Evolutionary conservation across 2,113 vertebrate species (phyloP), one percentile per base, ranked within the genome.

Genomic region (Corythornis vintsioides): DNA sequence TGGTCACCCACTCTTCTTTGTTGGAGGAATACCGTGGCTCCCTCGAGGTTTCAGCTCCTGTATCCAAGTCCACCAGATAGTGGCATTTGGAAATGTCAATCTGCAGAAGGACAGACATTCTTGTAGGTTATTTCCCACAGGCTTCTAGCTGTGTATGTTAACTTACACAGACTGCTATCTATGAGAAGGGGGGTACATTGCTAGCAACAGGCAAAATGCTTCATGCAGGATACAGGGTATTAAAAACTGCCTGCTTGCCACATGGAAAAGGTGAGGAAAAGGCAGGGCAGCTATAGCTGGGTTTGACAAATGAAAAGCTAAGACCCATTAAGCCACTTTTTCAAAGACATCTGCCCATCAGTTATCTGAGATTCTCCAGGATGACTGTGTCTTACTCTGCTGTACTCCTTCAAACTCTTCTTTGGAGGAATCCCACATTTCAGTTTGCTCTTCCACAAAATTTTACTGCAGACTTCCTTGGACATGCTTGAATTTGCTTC

Each of bases 51-150:
- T 99, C 98, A 9, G 86, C 75, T 6, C 97, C 96, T 5, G 96
- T 97, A 81, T 99, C 99, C 85, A 99, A 91, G 94, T 99, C 99
- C 89, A 99, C 99, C 92, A 99, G 96, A 95, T 99, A 99, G 95
- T 99, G 99, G 93, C 99, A 99, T 47, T 98, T 99, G 69, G 97
- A 98, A 94, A 99, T 89, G 82, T 99, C 99, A 56, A 99, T 88
- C 99, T 99, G 97, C 59, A 96, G 63, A 21, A 53, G 50, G 13
- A 95, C 1, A 95, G 24, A 80, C 43, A 57, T n/a, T 3, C 10
- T 38, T 45, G 53, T 9, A 15, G 1, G 35, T 76, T 15, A 69
- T 60, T 13, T 16, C 55, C 52, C 33, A 21, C 3, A n/a, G 45
- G 9, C 3, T 69, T 42, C 47, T 82, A 82, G 19, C 3, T 71